Evolutionary conservation across 2,797 vertebrate genomes (phyloP).

Genomic region (Onychomys arenicola): DNA sequence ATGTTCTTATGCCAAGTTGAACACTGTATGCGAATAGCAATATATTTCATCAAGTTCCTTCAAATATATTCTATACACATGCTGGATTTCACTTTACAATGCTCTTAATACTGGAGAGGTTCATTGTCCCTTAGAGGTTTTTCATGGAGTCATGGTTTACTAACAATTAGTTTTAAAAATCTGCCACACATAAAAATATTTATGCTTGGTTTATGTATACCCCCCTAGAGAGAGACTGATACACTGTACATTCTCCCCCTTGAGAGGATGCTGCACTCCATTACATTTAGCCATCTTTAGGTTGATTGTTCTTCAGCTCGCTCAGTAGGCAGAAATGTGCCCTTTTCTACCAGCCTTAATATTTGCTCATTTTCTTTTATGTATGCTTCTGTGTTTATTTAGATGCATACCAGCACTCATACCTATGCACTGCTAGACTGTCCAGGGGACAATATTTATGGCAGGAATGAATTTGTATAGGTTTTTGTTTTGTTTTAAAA

Average conservation of each 20-base stretch:
- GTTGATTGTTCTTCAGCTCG: not conserved
- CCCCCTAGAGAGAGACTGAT: constrained; percentile 43
- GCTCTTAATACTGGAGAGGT: constrained; percentile 55
- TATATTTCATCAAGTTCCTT: not conserved
- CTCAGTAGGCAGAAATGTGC: not conserved
- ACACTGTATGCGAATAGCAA: not conserved
- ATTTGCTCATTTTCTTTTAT: not conserved
- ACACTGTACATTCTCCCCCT: not conserved
- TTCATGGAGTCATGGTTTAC: constrained; percentile 71
- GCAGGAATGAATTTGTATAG: not conserved
- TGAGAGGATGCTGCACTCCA: constrained; percentile 23
- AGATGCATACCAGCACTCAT: not conserved
- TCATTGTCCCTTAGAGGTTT: constrained; percentile 71
- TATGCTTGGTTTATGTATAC: constrained; percentile 71
- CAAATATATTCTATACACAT: constrained; percentile 50
- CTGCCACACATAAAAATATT: constrained; percentile 78
- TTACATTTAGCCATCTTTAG: constrained; percentile 44
- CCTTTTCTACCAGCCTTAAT: not conserved
- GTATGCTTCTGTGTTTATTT: not conserved
- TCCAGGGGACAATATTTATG: not conserved
- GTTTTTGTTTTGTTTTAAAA: not conserved
- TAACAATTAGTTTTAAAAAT: constrained; percentile 82
- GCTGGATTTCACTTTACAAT: constrained; percentile 70
- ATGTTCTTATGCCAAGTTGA: not conserved
- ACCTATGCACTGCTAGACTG: not conserved